Evolutionary conservation across 2,113 vertebrate genomes (phyloP).

Genomic region (Procavia capensis): DNA sequence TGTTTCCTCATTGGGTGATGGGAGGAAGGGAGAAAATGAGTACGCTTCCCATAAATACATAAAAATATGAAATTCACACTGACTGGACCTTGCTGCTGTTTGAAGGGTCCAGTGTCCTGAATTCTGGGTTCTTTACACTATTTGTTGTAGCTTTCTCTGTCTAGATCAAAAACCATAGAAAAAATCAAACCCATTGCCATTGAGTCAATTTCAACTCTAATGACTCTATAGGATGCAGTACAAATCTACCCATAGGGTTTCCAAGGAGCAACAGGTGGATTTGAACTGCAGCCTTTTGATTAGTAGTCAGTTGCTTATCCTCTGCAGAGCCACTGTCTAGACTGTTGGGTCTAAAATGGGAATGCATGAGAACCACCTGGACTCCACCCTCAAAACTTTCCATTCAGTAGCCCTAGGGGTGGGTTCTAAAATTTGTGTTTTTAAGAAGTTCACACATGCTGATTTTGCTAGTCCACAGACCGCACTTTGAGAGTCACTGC

Average conservation of each 20-base stretch:
- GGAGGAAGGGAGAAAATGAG: background rate
- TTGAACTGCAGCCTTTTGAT: too few relatives aligned
- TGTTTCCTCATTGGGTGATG: constrained; percentile 2
- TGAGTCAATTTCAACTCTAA: too few relatives aligned
- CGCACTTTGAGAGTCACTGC: constrained; percentile 26
- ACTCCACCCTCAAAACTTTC: background rate
- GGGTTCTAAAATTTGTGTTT: constrained; percentile 25
- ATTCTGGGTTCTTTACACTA: background rate
- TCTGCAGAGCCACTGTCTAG: too few relatives aligned
- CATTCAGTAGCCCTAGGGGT: constrained; percentile 32
- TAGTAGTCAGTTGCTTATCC: too few relatives aligned
- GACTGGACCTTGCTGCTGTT: background rate
- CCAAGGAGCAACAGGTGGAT: too few relatives aligned
- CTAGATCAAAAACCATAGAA: background rate
- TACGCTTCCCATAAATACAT: background rate
- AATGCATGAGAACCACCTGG: constrained; percentile 2
- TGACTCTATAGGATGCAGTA: too few relatives aligned
- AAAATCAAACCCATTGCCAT: too few relatives aligned
- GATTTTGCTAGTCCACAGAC: background rate
- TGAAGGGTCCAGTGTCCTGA: constrained; percentile 32
- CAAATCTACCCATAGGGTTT: too few relatives aligned
- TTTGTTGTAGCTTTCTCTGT: constrained; percentile 35
- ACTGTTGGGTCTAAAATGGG: background rate
- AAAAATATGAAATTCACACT: constrained; percentile 1
- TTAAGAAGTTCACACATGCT: constrained; percentile 1